Percentiles rank a stretch among this genome's conserved stretches.
These are phyloP conservation scores for Acrobasis repandana DNA, from an alignment of 2,888 invertebrate species.

Conservation along the genomic window DNA sequence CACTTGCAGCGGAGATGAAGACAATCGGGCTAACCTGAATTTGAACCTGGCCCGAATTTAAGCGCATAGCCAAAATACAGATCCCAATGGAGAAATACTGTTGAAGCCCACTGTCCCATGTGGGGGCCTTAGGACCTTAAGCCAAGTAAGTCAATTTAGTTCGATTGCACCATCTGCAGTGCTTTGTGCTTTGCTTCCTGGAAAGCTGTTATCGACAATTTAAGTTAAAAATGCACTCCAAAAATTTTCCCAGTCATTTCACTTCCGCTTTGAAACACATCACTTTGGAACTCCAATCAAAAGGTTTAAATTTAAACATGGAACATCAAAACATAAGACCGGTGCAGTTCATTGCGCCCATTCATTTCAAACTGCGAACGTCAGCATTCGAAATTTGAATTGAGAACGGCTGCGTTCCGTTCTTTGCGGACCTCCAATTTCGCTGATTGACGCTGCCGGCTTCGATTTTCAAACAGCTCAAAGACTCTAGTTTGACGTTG, in stretches of 20 bases:
- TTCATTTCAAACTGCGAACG: constrained; percentile 45
- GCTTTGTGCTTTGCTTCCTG: too few species aligned
- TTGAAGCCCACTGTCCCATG: too few species aligned
- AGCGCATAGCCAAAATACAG: too few species aligned
- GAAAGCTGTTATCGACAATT: too few species aligned
- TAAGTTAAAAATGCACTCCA: too few species aligned
- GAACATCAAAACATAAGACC: constrained; percentile 41
- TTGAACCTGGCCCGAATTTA: too few species aligned
- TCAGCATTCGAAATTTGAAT: constrained; percentile 62
- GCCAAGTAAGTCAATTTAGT: too few species aligned
- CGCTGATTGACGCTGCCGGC: constrained; percentile 71
- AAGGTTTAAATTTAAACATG: constrained; percentile 33
- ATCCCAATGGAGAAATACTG: too few species aligned
- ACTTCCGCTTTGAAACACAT: constrained; percentile 1
- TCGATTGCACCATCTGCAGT: too few species aligned
- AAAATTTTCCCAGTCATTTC: neutral
- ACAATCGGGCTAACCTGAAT: too few species aligned
- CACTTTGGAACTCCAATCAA: constrained; percentile 23
- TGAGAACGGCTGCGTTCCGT: constrained; percentile 58
- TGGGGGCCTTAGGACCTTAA: too few species aligned
- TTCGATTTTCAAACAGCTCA: constrained; percentile 75
- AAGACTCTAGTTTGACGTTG: constrained; percentile 53
- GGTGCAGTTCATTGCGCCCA: constrained; percentile 40
- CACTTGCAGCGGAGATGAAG: too few species aligned
- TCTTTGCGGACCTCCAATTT: constrained; percentile 75